phyloP scores from a whole-genome alignment of 2,113 vertebrate genomes.

The Puffinus mauretanicus region DNA sequence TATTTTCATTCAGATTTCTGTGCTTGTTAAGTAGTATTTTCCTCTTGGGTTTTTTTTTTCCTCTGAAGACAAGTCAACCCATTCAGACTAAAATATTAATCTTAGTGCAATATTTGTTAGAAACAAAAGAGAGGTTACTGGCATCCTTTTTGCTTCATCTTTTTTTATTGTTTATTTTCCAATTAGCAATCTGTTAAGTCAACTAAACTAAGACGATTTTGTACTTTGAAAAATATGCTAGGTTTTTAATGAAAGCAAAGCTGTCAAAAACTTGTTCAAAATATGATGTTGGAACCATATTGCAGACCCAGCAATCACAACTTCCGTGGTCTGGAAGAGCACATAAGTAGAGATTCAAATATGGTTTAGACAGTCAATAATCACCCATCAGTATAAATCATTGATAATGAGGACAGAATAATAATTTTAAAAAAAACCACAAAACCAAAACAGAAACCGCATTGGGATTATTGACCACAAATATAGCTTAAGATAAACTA shows the following conservation, averaged over 20 bases:
- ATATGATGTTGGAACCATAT: background rate
- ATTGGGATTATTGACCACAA: background rate
- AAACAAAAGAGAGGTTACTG: background rate
- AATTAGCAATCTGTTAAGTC: background rate
- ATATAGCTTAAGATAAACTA: background rate
- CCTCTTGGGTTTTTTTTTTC: background rate
- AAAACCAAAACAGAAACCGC: accelerated
- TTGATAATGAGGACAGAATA: background rate
- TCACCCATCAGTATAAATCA: background rate
- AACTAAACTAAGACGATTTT: background rate
- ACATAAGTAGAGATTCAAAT: background rate
- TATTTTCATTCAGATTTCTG: background rate
- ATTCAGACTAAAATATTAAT: background rate
- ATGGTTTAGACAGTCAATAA: background rate
- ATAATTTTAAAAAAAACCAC: background rate
- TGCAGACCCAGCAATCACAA: background rate
- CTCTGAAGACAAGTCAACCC: background rate
- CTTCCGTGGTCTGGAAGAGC: accelerated
- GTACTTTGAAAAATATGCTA: background rate
- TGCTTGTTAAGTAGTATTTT: background rate
- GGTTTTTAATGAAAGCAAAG: background rate
- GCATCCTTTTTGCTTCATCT: accelerated
- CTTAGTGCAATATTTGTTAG: background rate
- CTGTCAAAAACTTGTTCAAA: background rate
- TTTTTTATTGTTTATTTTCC: background rate